Conservation (phyloP, 2,888 invertebrate genomes). For the Venusia cambrica region DNA sequence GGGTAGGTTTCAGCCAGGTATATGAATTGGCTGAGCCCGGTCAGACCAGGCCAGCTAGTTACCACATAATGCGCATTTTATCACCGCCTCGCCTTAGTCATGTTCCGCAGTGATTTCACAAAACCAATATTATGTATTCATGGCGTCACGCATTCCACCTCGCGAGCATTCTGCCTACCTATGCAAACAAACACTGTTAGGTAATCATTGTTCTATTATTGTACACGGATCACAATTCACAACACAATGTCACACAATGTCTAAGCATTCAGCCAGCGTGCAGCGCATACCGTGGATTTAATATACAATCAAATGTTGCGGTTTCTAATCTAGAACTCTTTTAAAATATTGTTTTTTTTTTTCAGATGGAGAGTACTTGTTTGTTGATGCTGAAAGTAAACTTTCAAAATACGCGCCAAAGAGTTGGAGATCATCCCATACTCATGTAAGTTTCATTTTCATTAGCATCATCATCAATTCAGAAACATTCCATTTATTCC, state of each 20-base stretch:
- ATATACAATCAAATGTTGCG: not conserved
- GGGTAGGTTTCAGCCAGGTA: too few relatives aligned
- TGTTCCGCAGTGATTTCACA: constrained; percentile 41
- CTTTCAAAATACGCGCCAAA: constrained; percentile 98
- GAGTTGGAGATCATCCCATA: constrained; percentile 96
- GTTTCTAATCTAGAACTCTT: constrained; percentile 1
- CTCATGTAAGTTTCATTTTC: constrained; percentile 85
- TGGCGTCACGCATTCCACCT: constrained; percentile 45
- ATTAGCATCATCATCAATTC: too few relatives aligned
- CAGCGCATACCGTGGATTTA: constrained; percentile 11
- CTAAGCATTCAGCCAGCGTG: constrained; percentile 17
- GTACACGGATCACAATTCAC: constrained; percentile 42
- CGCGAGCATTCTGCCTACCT: constrained; percentile 43
- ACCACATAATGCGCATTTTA: constrained; percentile 28
- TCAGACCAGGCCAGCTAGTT: too few relatives aligned
- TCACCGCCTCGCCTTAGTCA: constrained; percentile 34
- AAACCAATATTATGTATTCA: constrained; percentile 48
- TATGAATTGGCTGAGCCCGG: too few relatives aligned
- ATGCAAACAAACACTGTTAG: constrained; percentile 48
- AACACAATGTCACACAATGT: constrained; percentile 30
- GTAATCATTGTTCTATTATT: constrained; percentile 50
- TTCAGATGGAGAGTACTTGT: constrained; percentile 97
- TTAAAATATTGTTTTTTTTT: constrained; percentile 45
- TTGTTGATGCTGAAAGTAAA: constrained; percentile 96
- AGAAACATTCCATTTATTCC: too few relatives aligned